phyloP scores from a whole-genome alignment of 1,140 invertebrate species.

The Colletes gigas region DNA sequence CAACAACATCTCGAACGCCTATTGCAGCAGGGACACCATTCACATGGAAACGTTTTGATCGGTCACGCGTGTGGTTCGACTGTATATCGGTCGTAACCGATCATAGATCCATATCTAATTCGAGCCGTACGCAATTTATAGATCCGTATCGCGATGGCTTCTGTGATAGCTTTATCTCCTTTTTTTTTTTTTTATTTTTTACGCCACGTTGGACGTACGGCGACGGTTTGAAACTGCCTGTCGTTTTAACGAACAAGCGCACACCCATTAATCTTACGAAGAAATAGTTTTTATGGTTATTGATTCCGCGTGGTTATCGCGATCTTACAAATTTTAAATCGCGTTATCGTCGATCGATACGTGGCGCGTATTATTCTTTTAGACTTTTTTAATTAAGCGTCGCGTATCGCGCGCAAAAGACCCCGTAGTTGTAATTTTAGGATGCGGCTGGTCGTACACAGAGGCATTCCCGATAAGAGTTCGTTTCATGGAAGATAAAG shows the following conservation, averaged over 20 bases:
- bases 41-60: constrained; percentile 73
- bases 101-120: neutral
- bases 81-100: too few species aligned
- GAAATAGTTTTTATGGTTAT: neutral
- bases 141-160: constrained; percentile 5
- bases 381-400: constrained; percentile 3
- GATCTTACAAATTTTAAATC: neutral
- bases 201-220: constrained; percentile 6
- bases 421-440: constrained; percentile 8
- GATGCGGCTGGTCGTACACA: neutral
- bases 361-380: neutral
- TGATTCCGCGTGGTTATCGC: neutral
- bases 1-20: constrained; percentile 65
- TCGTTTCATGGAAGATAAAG: constrained; percentile 1
- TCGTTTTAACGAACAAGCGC: neutral
- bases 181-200: neutral
- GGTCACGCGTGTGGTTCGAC: neutral
- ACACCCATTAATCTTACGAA: neutral
- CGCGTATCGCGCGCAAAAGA: neutral
- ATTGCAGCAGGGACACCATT: constrained; percentile 70
- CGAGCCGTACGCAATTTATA: neutral
- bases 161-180: constrained; percentile 48
- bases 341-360: constrained; percentile 5
- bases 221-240: neutral
- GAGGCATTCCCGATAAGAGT: constrained; percentile 8